Conservation (phyloP, 2,113 vertebrate genomes). For the Camelus bactrianus region DNA sequence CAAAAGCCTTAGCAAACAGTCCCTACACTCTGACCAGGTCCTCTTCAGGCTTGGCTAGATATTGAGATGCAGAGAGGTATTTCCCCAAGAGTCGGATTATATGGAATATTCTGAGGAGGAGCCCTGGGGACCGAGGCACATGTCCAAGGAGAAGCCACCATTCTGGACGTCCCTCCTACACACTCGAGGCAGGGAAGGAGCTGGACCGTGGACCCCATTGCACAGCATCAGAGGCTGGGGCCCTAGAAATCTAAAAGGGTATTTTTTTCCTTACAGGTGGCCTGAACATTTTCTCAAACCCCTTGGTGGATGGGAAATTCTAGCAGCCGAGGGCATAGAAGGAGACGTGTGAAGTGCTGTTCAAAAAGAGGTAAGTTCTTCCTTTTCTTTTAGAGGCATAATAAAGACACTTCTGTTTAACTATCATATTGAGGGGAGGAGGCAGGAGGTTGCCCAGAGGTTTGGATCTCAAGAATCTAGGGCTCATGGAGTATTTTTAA, state of each 20-base stretch:
- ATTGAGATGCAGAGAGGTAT: background rate
- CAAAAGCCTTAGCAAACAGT: background rate
- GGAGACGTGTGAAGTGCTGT: background rate
- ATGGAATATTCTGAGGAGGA: background rate
- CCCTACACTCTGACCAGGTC: background rate
- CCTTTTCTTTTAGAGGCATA: background rate
- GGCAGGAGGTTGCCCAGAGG: background rate
- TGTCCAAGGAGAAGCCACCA: too few species aligned
- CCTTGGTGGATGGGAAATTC: background rate
- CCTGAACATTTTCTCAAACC: background rate
- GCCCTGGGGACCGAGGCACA: fast-evolving
- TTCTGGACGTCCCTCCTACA: fast-evolving
- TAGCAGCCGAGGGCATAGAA: background rate
- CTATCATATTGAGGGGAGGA: background rate
- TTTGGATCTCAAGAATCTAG: background rate
- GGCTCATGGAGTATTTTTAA: conserved; percentile 18
- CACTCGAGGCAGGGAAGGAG: background rate
- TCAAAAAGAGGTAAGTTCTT: background rate
- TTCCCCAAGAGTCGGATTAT: background rate
- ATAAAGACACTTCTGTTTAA: background rate
- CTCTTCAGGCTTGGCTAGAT: background rate
- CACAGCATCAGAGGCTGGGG: background rate
- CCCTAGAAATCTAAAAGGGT: background rate
- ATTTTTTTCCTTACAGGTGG: background rate
- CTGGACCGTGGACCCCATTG: fast-evolving